Conservation (phyloP, 2,797 vertebrate genomes). For the Agapornis canus region DNA sequence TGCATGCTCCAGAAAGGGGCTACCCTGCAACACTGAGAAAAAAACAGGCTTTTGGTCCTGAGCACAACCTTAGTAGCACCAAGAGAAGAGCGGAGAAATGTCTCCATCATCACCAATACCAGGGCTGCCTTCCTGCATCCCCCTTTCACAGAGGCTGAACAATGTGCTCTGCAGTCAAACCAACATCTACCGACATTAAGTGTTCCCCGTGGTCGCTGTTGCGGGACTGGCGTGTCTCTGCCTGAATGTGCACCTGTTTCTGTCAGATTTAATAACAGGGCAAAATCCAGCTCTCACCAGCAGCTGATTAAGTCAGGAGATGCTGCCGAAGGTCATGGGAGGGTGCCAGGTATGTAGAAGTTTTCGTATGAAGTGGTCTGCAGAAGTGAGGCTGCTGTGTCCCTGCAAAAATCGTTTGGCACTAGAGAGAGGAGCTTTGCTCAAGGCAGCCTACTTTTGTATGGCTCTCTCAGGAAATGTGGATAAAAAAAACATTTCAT, state of each 20-base stretch:
- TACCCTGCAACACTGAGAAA: neutral
- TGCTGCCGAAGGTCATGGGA: neutral
- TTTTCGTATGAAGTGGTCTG: neutral
- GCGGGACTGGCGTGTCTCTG: accelerated
- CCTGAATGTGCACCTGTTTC: accelerated
- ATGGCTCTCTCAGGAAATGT: neutral
- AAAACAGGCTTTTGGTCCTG: accelerated
- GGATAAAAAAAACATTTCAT: slow-evolving; percentile 19
- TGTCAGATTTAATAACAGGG: neutral
- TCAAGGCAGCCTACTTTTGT: slow-evolving; percentile 1
- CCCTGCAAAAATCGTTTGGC: slow-evolving; percentile 13
- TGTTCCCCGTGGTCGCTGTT: accelerated
- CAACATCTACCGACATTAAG: neutral
- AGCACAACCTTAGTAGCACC: neutral
- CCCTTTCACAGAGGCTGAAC: neutral
- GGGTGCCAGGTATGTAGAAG: neutral
- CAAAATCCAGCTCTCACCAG: neutral
- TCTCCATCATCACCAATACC: accelerated
- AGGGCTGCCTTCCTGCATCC: neutral
- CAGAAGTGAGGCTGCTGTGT: neutral
- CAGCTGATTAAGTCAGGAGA: neutral
- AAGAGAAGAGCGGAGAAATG: neutral
- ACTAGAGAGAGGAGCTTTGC: neutral
- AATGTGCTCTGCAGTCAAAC: neutral
- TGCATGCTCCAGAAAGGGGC: neutral